A percentile compares a stretch with the other conserved stretches of the same genome.
Conservation (phyloP, 2,113 vertebrate species). For the Phalacrocorax pelagicus region DNA sequence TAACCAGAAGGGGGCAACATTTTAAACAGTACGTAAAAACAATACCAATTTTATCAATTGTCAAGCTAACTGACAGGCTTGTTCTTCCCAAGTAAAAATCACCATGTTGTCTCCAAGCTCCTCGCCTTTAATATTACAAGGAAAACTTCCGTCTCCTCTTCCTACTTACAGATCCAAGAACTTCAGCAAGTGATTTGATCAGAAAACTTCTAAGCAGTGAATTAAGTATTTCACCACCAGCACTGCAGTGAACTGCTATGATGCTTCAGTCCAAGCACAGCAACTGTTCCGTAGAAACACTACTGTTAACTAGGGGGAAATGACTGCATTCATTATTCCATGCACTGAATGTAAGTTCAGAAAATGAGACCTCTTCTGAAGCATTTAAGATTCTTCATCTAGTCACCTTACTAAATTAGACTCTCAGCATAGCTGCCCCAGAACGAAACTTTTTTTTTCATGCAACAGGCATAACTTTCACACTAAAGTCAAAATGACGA, state of each 20-base stretch:
- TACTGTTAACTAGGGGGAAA: background rate
- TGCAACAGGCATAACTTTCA: background rate
- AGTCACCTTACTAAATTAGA: background rate
- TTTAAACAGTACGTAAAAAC: background rate
- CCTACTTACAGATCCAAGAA: background rate
- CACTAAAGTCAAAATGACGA: background rate
- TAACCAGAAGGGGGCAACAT: constrained; percentile 74
- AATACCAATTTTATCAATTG: background rate
- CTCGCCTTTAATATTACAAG: background rate
- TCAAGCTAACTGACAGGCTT: background rate
- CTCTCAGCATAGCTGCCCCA: background rate
- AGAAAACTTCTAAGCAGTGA: background rate
- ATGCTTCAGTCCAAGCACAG: background rate
- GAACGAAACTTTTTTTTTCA: background rate
- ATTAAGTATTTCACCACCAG: background rate
- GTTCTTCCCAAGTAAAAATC: background rate
- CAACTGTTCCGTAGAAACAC: background rate
- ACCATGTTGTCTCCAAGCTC: background rate
- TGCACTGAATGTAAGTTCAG: background rate
- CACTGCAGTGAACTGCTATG: rapidly evolving
- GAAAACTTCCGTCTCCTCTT: background rate
- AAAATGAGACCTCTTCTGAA: background rate
- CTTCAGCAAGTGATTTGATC: background rate
- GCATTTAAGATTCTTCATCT: background rate
- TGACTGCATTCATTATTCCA: background rate